A percentile compares a stretch with the other conserved stretches of the same genome.
phyloP scores from a whole-genome alignment of 92 coral and sea anemone genomes.

The Phenganax stokvisi region DNA sequence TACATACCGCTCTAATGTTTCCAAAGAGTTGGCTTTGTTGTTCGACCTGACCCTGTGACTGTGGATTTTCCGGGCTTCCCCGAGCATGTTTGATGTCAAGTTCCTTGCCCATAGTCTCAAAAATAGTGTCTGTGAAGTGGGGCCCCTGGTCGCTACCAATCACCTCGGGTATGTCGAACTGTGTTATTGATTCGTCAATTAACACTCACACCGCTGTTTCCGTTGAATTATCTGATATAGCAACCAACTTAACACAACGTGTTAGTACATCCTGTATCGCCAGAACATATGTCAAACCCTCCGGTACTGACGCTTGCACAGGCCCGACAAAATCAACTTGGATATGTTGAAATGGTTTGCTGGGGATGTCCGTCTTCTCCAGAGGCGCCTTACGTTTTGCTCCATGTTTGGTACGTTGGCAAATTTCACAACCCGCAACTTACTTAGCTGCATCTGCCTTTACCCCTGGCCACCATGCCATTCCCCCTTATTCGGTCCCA shows the following conservation, averaged over 20 bases:
- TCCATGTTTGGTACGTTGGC: not conserved
- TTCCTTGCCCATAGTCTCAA: not conserved
- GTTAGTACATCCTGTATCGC: constrained; percentile 26
- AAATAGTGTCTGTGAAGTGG: constrained; percentile 2
- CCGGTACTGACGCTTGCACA: constrained; percentile 17
- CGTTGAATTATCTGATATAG: not conserved
- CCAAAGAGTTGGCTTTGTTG: not conserved
- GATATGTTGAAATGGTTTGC: constrained; percentile 26
- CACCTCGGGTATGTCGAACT: not conserved
- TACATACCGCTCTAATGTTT: constrained; percentile 1
- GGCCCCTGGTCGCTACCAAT: constrained; percentile 32
- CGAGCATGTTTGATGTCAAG: not conserved
- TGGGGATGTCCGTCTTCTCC: constrained; percentile 9
- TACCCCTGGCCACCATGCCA: constrained; percentile 21
- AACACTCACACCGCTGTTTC: constrained; percentile 6
- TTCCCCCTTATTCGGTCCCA: not conserved
- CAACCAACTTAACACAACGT: constrained; percentile 11
- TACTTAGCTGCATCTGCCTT: constrained; percentile 13
- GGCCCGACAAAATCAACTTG: constrained; percentile 27
- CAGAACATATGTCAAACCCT: constrained; percentile 22
- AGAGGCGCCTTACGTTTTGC: not conserved
- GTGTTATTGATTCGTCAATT: constrained; percentile 10
- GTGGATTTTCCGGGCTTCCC: not conserved
- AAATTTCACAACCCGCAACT: not conserved
- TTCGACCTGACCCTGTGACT: not conserved